These are phyloP conservation scores for Portevinia maculata DNA, from an alignment of 2,888 invertebrate species.

Conservation along the genomic window DNA sequence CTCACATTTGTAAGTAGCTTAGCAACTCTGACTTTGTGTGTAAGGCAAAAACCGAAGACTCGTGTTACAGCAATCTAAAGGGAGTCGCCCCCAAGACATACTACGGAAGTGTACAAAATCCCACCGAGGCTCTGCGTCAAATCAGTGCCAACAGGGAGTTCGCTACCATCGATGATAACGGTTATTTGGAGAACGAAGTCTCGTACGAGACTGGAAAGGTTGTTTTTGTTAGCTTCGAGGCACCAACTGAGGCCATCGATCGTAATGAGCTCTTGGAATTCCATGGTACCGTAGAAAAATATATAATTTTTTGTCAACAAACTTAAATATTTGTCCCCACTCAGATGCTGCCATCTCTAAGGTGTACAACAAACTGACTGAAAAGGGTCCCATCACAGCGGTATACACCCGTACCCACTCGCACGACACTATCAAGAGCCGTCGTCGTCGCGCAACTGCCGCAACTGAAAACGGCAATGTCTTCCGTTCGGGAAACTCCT, in stretches of 20 bases:
- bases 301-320: too few relatives aligned
- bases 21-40: constrained; percentile 83
- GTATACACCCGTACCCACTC: constrained; percentile 70
- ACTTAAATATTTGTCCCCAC: constrained; percentile 58
- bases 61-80: constrained; percentile 82
- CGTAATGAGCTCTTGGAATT: constrained; percentile 83
- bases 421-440: constrained; percentile 41
- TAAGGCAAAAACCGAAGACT: constrained; percentile 79
- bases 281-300: too few relatives aligned
- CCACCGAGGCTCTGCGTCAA: constrained; percentile 84
- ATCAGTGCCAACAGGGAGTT: constrained; percentile 82
- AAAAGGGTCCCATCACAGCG: constrained; percentile 76
- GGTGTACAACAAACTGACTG: constrained; percentile 83
- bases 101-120: constrained; percentile 86
- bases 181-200: constrained; percentile 76
- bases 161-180: constrained; percentile 76
- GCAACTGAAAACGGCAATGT: constrained; percentile 71
- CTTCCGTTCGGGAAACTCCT: constrained; percentile 75
- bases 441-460: constrained; percentile 77
- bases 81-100: constrained; percentile 83
- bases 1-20: constrained; percentile 79
- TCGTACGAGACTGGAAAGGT: constrained; percentile 83
- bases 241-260: constrained; percentile 83
- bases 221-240: constrained; percentile 85
- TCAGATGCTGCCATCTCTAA: constrained; percentile 84